Evolutionary conservation across 2,113 vertebrate genomes (phyloP), one percentile per base, ranked within the genome.

Genomic region (Planiliza haematocheilus): DNA sequence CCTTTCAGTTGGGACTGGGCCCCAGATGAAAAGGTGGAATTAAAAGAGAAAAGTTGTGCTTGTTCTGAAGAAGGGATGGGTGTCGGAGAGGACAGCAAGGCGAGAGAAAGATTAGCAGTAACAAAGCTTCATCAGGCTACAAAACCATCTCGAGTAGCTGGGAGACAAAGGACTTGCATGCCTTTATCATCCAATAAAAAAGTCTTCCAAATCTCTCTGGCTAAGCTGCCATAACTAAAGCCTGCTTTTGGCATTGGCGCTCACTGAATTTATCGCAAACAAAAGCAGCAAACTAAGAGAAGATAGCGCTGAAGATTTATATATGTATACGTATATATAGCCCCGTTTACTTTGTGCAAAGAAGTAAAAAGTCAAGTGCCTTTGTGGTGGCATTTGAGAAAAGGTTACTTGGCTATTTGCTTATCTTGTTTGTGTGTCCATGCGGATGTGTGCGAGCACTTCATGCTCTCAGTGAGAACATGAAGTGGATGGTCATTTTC

Each of bases 21-120:
- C 53, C 66, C 82, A 70, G 72, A 87, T 86, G 83, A 89, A 90
- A 89, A 88, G 70, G 45, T 73, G 66, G 82, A 87, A 90, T 91
- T 91, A 87, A 90, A 89, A 87, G 71, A 74, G 69, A 84, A 79
- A 89, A 88, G 84, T 90, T 86, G 75, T 84, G 79, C 87, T 89
- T 85, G 74, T 77, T 43, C 37, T 42, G 57, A 56, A 62, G 71
- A 30, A 52, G 53, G 56, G 61, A 48, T 24, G 59, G 67, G 21
- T 71, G 48, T 46, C 55, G 24, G 48, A 59, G 46, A 75, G 68
- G 70, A 83, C 58, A 53, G 46, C 37, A 71, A 83, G 79, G 62
- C 24, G 42, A 67, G 42, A 74, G 59, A 77, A 66, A 83, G 86
- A 88, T 87, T 86, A 88, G 68, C 76, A 72, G 65, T 61, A 77